Base-by-base conservation (phyloP, 2,888 invertebrate species). In the Watsonalla binaria region DNA sequence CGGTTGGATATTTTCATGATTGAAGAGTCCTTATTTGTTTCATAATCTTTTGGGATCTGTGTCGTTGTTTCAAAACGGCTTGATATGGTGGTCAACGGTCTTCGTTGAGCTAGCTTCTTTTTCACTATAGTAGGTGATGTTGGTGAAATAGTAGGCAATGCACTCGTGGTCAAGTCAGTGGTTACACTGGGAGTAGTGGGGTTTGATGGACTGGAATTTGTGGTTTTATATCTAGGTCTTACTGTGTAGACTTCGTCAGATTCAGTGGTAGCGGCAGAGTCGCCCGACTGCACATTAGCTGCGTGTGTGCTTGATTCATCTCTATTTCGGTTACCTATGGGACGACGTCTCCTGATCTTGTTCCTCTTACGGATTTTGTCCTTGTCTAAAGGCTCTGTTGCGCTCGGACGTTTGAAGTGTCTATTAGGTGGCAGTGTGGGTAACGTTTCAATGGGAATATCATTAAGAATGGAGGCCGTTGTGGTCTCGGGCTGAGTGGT, bases 1-100 rank as follows among this genome's bases (percentile, higher is more conserved):
- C 88, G 81, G 54, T 66, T 84, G n/a, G 88, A 80, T 59, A 92
- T 91, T 75, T 91, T 91, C 91, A 92, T 92, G 51, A 92, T 91
- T 15, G 86, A 83, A 0, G 91, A 90, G 60, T 91, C 90, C 60
- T 84, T 85, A 53, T 69, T 80, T 0, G 66, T 54, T 42, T 86
- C 85, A 45, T 80, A 78, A 57, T 80, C 78, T 53, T 63, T 77
- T 13, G 59, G 65, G 11, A 72, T 61, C 47, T 74, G 66, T n/a
- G 87, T 85, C 5, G 90, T 90, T 4, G 82, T 84, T 68, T 90
- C 89, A 42, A 69, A 61, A 76, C 70, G 78, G 46, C 84, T 80
- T 52, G 74, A 61, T n/a, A 81, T 75, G 2, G 83, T 83, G 0
- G 84, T 81, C 6, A 75, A 51, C 4, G 81, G 83, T 37, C 87